Evolutionary conservation across 2,797 vertebrate species (phyloP), one percentile per base, ranked within the genome.

Genomic region (Pitangus sulphuratus): DNA sequence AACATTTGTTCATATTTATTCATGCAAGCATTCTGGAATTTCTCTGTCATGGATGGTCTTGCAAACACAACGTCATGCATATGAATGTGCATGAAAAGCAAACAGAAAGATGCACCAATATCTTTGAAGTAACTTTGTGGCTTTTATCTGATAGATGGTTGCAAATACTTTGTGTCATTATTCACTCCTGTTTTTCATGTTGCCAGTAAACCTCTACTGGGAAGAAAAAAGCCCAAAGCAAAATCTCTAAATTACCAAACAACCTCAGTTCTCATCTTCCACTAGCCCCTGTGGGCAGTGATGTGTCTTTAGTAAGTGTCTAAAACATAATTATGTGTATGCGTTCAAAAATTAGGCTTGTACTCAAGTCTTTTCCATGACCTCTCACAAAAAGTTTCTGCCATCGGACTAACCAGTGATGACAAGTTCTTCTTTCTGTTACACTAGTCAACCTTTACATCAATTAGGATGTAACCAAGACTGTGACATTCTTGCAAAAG

Each of bases 1-100:
- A 92, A 74, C 92, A 92, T 92, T 96, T 92, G 81, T 53, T 96
- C 68, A 61, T 87, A 93, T 77, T 89, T 89, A 95, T 92, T 95
- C 89, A 90, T 68, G 64, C 20, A 80, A 50, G 35, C 20, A 18
- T 77, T 93, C 68, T 53, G 53, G 84, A 92, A 96, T 90, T 87
- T 84, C 80, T 84, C 54, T 57, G 68, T 61, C 66, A 50, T 37
- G 53, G 56, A 80, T 3, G 4, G 60, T 74, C 71, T 95, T 96
- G 86, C 86, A 77, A 93, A 89, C 40, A 92, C 74, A 92, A 75
- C 3, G 26, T 39, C 77, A 92, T 68, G 50, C 64, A 89, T 89
- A 92, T 74, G 81, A 94, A 90, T 86, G 47, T 30, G n/a, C 54
- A 92, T 0, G 8, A 92, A 96, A 95, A 92, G 47, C 65, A 94